These are phyloP conservation scores for Oncorhynchus clarkii DNA, from an alignment of 2,113 vertebrate genomes.

Conservation along the genomic window DNA sequence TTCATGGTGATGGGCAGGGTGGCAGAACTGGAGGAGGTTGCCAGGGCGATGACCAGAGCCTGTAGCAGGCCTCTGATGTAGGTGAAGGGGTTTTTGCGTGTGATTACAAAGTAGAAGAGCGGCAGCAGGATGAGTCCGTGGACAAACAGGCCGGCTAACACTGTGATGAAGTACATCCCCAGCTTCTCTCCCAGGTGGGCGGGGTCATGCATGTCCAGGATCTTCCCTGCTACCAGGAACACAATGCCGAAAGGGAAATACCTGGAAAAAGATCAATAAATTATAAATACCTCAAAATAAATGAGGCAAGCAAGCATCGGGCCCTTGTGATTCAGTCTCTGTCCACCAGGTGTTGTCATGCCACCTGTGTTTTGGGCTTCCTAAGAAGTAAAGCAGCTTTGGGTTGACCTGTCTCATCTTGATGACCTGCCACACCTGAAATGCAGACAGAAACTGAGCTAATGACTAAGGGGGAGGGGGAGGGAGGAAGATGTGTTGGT, in stretches of 20 bases:
- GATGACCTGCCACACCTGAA: too few species aligned
- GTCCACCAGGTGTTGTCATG: too few species aligned
- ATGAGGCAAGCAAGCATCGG: not conserved
- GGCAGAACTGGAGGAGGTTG: conserved; percentile 88
- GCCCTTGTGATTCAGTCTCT: too few species aligned
- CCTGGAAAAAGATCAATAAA: conserved; percentile 58
- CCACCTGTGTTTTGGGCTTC: too few species aligned
- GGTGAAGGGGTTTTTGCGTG: conserved; percentile 81
- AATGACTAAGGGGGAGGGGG: not conserved
- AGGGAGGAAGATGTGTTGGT: not conserved
- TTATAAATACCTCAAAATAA: not conserved
- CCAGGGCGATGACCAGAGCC: conserved; percentile 86
- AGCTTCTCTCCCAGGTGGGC: conserved; percentile 76
- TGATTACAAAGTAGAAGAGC: conserved; percentile 78
- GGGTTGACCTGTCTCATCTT: too few species aligned
- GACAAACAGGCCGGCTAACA: conserved; percentile 78
- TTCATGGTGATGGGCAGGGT: conserved; percentile 90
- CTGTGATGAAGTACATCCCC: conserved; percentile 83
- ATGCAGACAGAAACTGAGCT: too few species aligned
- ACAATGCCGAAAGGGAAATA: conserved; percentile 90
- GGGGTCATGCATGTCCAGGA: conserved; percentile 87
- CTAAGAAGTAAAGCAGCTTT: too few species aligned
- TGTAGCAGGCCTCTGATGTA: conserved; percentile 84
- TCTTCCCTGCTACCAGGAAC: conserved; percentile 87
- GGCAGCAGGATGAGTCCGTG: conserved; percentile 81